phyloP scores from a whole-genome alignment of 2,113 vertebrate genomes.

The Macrotis lagotis region DNA sequence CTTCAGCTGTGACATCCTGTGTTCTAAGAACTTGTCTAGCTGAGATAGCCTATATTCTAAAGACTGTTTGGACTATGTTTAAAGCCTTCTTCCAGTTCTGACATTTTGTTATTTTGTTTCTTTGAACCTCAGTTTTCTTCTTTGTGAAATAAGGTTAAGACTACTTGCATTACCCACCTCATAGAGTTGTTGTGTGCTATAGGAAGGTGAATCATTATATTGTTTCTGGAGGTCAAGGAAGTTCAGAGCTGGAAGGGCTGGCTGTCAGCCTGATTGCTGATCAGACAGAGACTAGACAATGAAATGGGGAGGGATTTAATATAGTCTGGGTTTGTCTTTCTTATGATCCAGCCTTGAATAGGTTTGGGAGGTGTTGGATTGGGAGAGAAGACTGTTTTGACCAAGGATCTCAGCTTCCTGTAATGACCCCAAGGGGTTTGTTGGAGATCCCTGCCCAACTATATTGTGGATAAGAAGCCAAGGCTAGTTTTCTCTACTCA shows the following conservation, averaged over 20 bases:
- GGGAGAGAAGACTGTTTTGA: neutral
- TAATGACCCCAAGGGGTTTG: neutral
- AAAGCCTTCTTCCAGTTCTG: neutral
- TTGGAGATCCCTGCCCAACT: neutral
- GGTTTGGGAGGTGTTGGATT: neutral
- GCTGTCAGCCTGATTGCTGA: conserved; percentile 1
- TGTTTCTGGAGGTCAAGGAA: neutral
- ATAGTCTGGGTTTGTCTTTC: neutral
- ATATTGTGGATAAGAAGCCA: neutral
- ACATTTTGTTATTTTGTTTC: neutral
- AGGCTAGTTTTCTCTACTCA: neutral
- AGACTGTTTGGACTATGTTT: neutral
- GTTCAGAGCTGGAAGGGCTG: neutral
- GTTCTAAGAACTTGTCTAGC: too few relatives aligned
- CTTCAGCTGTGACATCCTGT: too few relatives aligned
- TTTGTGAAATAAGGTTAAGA: neutral
- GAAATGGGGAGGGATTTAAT: neutral
- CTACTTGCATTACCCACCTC: neutral
- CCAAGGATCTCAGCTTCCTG: neutral
- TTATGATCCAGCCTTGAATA: neutral
- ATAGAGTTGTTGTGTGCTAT: neutral
- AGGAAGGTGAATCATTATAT: neutral
- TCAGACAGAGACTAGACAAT: neutral
- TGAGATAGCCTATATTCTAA: too few relatives aligned
- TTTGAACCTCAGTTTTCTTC: neutral